Conservation (phyloP, 1,140 invertebrate species). For the Heterodera schachtii region DNA sequence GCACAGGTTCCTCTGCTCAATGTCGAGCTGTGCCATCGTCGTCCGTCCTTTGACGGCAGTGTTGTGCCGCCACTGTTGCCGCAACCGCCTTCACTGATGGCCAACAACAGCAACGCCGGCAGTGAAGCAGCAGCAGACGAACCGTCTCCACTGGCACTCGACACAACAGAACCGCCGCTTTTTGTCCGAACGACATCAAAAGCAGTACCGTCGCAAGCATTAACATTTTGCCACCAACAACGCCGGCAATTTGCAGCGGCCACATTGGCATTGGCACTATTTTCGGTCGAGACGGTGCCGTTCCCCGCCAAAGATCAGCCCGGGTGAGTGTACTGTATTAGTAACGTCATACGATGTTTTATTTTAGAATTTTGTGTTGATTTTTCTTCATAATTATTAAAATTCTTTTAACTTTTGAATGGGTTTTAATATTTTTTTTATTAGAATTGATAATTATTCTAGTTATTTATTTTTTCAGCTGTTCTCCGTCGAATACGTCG, state of each 20-base stretch:
- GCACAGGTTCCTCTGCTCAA: not conserved
- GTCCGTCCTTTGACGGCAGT: not conserved
- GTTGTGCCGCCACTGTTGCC: not conserved
- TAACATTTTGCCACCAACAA: no score
- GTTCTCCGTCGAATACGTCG: conserved; percentile 24
- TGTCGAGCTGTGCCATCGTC: conserved; percentile 4
- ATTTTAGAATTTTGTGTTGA: no score
- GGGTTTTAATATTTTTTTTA: no score
- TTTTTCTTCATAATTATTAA: no score
- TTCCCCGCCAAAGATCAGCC: no score
- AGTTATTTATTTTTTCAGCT: not conserved
- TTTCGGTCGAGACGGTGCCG: not conserved
- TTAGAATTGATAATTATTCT: not conserved
- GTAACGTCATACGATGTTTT: no score
- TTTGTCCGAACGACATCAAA: no score
- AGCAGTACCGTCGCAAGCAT: no score
- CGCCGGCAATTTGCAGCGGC: no score
- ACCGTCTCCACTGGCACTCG: no score
- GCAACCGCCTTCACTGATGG: not conserved
- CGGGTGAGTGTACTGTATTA: no score
- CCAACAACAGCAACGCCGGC: not conserved
- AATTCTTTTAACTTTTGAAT: no score
- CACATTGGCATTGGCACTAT: not conserved
- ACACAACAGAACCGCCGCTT: not conserved
- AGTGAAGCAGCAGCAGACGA: not conserved